These are phyloP conservation scores for Dendrocincla tyrannina DNA, from an alignment of 2,797 vertebrate genomes.

Conservation along the genomic window DNA sequence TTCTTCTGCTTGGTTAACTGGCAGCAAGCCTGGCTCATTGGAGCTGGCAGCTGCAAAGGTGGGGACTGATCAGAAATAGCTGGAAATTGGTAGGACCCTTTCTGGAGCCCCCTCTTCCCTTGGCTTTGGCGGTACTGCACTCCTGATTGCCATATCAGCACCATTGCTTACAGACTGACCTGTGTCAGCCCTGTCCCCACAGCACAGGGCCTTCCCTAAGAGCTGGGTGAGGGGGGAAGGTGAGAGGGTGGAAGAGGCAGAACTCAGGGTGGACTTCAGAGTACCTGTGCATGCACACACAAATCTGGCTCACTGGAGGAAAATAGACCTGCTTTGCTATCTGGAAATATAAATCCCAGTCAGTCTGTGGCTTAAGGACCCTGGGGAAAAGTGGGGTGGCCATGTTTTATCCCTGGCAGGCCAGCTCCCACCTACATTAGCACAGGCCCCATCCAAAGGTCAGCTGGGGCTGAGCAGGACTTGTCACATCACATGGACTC, in stretches of 20 bases:
- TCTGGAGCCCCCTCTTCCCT: not conserved
- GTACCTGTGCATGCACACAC: not conserved
- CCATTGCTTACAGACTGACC: not conserved
- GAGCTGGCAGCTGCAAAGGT: constrained; percentile 42
- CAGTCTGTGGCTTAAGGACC: not conserved
- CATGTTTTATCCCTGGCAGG: not conserved
- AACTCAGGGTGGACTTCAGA: not conserved
- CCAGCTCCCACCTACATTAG: not conserved
- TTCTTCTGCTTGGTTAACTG: constrained; percentile 45
- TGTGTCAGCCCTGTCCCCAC: not conserved
- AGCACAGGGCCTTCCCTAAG: not conserved
- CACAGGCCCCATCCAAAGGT: not conserved
- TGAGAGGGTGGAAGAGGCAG: not conserved
- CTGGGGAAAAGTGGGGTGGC: not conserved
- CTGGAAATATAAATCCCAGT: not conserved
- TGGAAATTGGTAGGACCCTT: not conserved
- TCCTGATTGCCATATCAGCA: not conserved
- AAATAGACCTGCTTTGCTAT: not conserved
- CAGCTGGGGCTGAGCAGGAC: not conserved
- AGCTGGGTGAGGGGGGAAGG: not conserved
- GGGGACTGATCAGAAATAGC: not conserved
- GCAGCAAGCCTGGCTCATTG: constrained; percentile 5
- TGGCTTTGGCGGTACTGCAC: not conserved
- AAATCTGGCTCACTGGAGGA: not conserved
- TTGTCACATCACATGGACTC: fast-evolving